Evolutionary conservation across 2,888 invertebrate genomes (phyloP), one percentile per base, ranked within the genome.

Genomic region (Gerosis bhagava): DNA sequence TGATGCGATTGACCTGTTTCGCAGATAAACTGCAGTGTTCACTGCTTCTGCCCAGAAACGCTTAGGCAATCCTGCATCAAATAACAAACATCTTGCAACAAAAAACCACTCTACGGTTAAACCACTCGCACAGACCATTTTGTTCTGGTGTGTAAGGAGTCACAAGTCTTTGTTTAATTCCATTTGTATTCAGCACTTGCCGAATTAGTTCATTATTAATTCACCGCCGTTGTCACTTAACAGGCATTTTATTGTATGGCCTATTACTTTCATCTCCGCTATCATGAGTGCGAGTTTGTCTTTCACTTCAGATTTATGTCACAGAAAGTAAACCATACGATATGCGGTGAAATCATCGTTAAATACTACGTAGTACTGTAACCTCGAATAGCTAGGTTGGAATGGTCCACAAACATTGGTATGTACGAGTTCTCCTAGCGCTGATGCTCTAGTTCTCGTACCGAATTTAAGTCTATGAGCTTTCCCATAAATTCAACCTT

Each of bases 91-190:
- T 10, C 46, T 37, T 4, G 53, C 57, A n/a, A 26, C 19, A 42
- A 19, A 56, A 54, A 5, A 54, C 49, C 11, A 51, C 5, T 3
- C 29, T 15, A 5, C 40, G 19, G 15, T 40, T 40, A 1, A 21
- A 3, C 19, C 40, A 8, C 17, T 59, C 54, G 15, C 55, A 48
- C 5, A 59, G 5, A n/a, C 56, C 58, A 36, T n/a, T 40, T 40
- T 40, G 40, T 60, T 60, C 26, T 57, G 58, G 50, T 53, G 28
- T 59, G 54, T 5, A 29, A 50, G 39, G n/a, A n/a, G n/a, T n/a
- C n/a, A 22, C 50, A 51, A 0, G 59, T 56, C 24, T 43, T 52
- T 22, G 31, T n/a, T 16, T 15, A 10, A 31, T 17, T 4, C 31
- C 31, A 1, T 31, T 16, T 31, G 1, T 8, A 8, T 31, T 7